These are phyloP conservation scores for Acanthurus lineatus DNA, from an alignment of 2,797 vertebrate genomes.

Conservation along the genomic window DNA sequence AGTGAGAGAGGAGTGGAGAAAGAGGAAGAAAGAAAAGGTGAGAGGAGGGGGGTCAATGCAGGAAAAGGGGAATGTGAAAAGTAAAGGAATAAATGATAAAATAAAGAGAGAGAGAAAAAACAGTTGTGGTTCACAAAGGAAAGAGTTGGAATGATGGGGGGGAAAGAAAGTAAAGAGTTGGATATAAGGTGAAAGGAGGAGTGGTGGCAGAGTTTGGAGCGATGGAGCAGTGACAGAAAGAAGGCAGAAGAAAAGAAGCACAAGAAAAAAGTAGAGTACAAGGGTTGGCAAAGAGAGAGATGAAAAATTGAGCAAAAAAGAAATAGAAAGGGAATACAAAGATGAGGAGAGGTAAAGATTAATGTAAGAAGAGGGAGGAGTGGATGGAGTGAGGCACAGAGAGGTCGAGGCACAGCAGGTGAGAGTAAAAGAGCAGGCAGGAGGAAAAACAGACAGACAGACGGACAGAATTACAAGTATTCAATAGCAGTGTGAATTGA, in stretches of 20 bases:
- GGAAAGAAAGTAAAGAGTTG: conserved; percentile 27
- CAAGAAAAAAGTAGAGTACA: conserved; percentile 1
- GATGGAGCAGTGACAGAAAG: conserved; percentile 19
- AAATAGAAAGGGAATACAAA: conserved; percentile 33
- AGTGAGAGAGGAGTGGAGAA: conserved; percentile 54
- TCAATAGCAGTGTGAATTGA: conserved; percentile 34
- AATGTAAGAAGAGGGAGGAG: conserved; percentile 18
- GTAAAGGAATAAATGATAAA: conserved; percentile 33
- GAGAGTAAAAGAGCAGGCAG: conserved; percentile 34
- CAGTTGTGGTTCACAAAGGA: conserved; percentile 24
- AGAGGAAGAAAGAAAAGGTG: conserved; percentile 44
- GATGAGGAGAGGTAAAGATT: conserved; percentile 13
- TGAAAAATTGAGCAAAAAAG: conserved; percentile 11
- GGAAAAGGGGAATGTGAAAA: conserved; percentile 42
- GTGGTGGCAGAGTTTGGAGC: conserved; percentile 33
- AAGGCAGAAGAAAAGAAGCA: conserved; percentile 8
- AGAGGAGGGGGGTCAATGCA: conserved; percentile 44
- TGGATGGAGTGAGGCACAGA: conserved; percentile 37
- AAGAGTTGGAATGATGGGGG: conserved; percentile 17
- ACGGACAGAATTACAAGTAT: conserved; percentile 53
- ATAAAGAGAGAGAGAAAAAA: conserved; percentile 21
- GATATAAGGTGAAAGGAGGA: conserved; percentile 44
- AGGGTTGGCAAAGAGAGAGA: conserved; percentile 13
- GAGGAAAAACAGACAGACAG: conserved; percentile 25
- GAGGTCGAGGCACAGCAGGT: conserved; percentile 54